These are phyloP conservation scores for Acheta domesticus DNA, from an alignment of 2,888 invertebrate species.

Conservation along the genomic window DNA sequence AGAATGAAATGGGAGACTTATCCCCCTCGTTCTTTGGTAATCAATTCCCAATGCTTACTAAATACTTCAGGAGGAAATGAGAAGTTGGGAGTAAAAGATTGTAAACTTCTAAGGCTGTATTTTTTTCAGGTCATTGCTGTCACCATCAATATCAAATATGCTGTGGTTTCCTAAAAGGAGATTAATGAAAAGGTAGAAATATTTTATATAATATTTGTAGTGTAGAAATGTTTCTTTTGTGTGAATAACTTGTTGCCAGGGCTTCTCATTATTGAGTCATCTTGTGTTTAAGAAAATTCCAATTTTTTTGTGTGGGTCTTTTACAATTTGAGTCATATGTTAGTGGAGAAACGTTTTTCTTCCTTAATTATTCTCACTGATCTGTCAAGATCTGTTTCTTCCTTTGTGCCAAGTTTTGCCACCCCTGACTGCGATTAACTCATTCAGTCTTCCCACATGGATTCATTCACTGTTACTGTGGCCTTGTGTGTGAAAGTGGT, in stretches of 20 bases:
- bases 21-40: too few species aligned
- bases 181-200: constrained; percentile 38
- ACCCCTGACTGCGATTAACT: not conserved
- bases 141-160: constrained; percentile 30
- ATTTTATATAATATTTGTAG: constrained; percentile 21
- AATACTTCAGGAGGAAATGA: too few species aligned
- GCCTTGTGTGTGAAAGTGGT: not conserved
- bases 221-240: not conserved
- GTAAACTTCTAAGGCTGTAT: too few species aligned
- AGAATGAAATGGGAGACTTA: too few species aligned
- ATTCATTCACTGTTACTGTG: constrained; percentile 1
- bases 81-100: too few species aligned
- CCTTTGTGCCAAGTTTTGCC: not conserved
- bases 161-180: constrained; percentile 38
- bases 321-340: too few species aligned
- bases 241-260: not conserved
- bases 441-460: constrained; percentile 18
- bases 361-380: not conserved
- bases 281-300: too few species aligned
- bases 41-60: too few species aligned
- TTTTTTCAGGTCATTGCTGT: too few species aligned
- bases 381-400: not conserved
- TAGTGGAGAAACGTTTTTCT: not conserved
- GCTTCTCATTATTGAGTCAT: too few species aligned
- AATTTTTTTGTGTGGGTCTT: too few species aligned